Conservation (phyloP, 2,888 invertebrate genomes). For the Eilema sororculum region DNA sequence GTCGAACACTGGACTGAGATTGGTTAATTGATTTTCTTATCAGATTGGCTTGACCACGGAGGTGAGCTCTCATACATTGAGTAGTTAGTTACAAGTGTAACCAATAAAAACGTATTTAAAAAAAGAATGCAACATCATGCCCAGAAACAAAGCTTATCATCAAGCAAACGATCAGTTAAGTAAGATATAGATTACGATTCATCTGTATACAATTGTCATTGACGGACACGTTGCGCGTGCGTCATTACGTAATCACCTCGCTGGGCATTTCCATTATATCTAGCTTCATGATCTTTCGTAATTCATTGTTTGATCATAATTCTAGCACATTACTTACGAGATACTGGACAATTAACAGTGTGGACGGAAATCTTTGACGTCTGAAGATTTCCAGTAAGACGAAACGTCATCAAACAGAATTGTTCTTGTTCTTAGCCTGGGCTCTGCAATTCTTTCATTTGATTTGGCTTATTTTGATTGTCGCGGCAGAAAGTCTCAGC, state of each 20-base stretch:
- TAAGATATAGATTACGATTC: not conserved
- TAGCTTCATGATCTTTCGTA: not conserved
- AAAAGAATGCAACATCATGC: not conserved
- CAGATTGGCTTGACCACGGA: too few relatives aligned
- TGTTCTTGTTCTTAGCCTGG: too few relatives aligned
- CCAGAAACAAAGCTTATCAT: not conserved
- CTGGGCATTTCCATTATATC: not conserved
- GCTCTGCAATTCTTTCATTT: too few relatives aligned
- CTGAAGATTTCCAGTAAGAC: not conserved
- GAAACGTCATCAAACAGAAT: too few relatives aligned
- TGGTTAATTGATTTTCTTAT: too few relatives aligned
- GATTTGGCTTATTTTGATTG: too few relatives aligned
- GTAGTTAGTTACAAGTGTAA: too few relatives aligned
- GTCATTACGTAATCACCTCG: not conserved
- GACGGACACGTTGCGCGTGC: not conserved
- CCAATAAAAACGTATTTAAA: too few relatives aligned
- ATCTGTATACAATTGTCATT: not conserved
- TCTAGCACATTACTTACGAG: not conserved
- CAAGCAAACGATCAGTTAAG: not conserved
- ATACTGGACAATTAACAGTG: not conserved
- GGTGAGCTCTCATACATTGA: too few relatives aligned
- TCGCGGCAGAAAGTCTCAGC: too few relatives aligned
- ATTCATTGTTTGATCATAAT: not conserved
- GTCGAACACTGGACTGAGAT: too few relatives aligned
- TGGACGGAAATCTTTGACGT: not conserved